Evolutionary conservation across 2,797 vertebrate genomes (phyloP).

Genomic region (Miichthys miiuy): DNA sequence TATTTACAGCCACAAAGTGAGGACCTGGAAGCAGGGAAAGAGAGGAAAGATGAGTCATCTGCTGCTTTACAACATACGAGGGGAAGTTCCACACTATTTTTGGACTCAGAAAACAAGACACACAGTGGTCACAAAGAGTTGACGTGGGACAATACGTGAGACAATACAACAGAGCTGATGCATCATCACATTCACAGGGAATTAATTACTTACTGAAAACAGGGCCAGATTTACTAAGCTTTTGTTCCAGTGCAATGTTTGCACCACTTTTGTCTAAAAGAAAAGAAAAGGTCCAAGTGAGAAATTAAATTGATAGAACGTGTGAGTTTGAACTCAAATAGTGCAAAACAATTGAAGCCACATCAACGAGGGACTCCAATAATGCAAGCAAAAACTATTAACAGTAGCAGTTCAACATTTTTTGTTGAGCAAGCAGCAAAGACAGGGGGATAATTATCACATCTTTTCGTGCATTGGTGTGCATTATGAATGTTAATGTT

Average conservation of each 20-base stretch:
- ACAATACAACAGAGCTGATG: slow-evolving; percentile 48
- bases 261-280: slow-evolving; percentile 87
- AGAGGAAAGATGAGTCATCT: slow-evolving; percentile 60
- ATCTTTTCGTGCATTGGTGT: slow-evolving; percentile 41
- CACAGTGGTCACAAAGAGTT: slow-evolving; percentile 49
- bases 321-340: slow-evolving; percentile 46
- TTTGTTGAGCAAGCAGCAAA: slow-evolving; percentile 1
- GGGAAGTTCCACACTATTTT: slow-evolving; percentile 69
- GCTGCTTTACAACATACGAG: slow-evolving; percentile 8
- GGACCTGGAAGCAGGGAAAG: slow-evolving; percentile 85
- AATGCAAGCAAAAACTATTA: slow-evolving; percentile 24
- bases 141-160: slow-evolving; percentile 44
- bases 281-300: slow-evolving; percentile 75
- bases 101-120: slow-evolving; percentile 52
- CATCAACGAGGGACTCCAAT: neutral
- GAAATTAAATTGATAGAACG: slow-evolving; percentile 58
- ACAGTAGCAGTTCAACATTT: neutral
- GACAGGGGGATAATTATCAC: neutral
- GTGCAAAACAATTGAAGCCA: slow-evolving; percentile 22
- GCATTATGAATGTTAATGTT: neutral
- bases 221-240: slow-evolving; percentile 88
- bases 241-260: slow-evolving; percentile 87
- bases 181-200: slow-evolving; percentile 56
- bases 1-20: slow-evolving; percentile 97
- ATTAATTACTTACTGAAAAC: slow-evolving; percentile 86